phyloP scores from a whole-genome alignment of 2,113 vertebrate genomes.

The Phyllopteryx taeniolatus region DNA sequence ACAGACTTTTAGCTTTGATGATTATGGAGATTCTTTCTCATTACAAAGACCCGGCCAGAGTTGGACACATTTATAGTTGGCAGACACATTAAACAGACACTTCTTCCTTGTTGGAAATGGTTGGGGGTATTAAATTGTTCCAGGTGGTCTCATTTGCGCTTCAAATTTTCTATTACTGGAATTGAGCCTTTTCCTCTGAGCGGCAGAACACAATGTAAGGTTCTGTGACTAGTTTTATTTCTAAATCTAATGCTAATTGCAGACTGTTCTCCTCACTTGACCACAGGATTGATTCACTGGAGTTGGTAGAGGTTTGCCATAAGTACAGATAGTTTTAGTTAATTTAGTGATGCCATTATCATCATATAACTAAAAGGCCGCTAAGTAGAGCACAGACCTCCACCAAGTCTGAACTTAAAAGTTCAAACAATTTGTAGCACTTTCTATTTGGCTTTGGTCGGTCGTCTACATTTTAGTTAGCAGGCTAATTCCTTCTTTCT shows the following conservation, averaged over 20 bases:
- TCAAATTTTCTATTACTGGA: slow-evolving; percentile 41
- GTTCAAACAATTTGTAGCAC: too few relatives aligned
- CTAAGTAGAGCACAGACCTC: too few relatives aligned
- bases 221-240: slow-evolving; percentile 46
- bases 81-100: slow-evolving; percentile 10
- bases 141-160: slow-evolving; percentile 56
- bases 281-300: slow-evolving; percentile 48
- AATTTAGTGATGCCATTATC: too few relatives aligned
- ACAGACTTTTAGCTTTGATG: slow-evolving; percentile 10
- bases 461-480: too few relatives aligned
- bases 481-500: too few relatives aligned
- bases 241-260: slow-evolving; percentile 36
- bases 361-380: too few relatives aligned
- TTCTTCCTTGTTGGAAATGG: slow-evolving; percentile 38
- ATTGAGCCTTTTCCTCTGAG: slow-evolving; percentile 52
- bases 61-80: slow-evolving; percentile 22
- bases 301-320: slow-evolving; percentile 25
- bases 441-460: too few relatives aligned
- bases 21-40: slow-evolving; percentile 19
- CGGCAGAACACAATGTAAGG: slow-evolving; percentile 34
- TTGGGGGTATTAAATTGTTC: slow-evolving; percentile 58
- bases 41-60: slow-evolving; percentile 9
- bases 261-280: slow-evolving; percentile 37
- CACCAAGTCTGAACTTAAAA: too few relatives aligned
- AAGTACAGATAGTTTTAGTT: too few relatives aligned